A percentile compares a stretch with the other conserved stretches of the same genome.
Evolutionary conservation across 2,888 invertebrate genomes (phyloP).

Genomic region (Rhyacophila evoluta): DNA sequence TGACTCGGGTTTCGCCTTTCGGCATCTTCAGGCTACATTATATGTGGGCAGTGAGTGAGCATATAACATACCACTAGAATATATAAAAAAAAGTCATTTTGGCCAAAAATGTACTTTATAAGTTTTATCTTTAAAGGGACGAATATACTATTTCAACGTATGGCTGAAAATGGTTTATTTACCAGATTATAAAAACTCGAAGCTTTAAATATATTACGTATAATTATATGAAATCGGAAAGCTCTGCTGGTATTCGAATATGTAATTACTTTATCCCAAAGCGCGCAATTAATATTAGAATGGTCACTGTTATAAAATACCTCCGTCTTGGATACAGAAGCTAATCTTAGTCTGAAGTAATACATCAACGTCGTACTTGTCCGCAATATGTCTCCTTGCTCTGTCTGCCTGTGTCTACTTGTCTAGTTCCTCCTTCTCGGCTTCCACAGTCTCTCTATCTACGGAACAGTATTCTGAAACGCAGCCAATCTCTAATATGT

Average conservation of each 20-base stretch:
- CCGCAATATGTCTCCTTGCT: constrained; percentile 46
- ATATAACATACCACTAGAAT: too few species aligned
- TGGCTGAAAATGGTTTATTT: too few species aligned
- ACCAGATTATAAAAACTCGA: too few species aligned
- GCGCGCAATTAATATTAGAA: not conserved
- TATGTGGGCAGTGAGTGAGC: too few species aligned
- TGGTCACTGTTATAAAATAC: constrained; percentile 3
- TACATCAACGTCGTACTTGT: constrained; percentile 49
- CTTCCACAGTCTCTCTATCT: constrained; percentile 25
- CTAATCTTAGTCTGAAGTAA: constrained; percentile 37
- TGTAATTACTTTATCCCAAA: not conserved
- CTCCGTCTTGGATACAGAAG: constrained; percentile 1
- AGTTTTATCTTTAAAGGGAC: too few species aligned
- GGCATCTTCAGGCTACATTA: too few species aligned
- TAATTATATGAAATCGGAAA: not conserved
- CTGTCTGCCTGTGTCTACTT: not conserved
- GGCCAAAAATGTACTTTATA: too few species aligned
- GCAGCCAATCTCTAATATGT: constrained; percentile 46
- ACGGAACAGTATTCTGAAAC: constrained; percentile 16
- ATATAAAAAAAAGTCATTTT: too few species aligned
- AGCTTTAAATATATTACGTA: too few species aligned
- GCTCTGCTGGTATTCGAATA: not conserved
- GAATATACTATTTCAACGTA: too few species aligned
- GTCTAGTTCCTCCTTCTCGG: constrained; percentile 23
- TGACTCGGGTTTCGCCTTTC: too few species aligned